A percentile compares a stretch with the other conserved stretches of the same genome.
Conservation (phyloP, 1,140 invertebrate genomes). For the Delia radicum region DNA sequence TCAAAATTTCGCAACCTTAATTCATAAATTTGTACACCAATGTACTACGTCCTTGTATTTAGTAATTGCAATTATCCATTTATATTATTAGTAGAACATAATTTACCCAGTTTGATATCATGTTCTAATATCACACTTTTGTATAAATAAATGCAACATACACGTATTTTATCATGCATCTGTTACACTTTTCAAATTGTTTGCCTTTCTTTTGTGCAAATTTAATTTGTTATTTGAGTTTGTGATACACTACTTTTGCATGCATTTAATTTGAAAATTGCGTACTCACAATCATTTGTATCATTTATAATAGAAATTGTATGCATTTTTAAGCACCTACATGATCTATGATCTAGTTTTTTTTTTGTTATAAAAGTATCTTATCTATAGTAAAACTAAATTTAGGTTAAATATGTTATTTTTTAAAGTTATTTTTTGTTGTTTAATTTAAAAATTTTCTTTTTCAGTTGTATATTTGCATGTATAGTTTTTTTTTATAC, state of each 20-base stretch:
- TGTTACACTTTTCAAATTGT: neutral
- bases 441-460: neutral
- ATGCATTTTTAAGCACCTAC: neutral
- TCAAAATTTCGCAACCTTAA: neutral
- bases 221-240: too few species aligned
- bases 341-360: neutral
- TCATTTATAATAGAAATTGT: neutral
- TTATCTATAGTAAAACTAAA: neutral
- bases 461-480: neutral
- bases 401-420: neutral
- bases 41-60: neutral
- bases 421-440: neutral
- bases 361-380: neutral
- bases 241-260: constrained; percentile 14
- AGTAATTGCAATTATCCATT: neutral
- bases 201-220: neutral
- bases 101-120: neutral
- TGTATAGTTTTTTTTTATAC: too few species aligned
- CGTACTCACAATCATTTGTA: neutral
- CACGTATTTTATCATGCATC: neutral
- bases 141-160: neutral
- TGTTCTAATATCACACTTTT: neutral
- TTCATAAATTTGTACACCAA: neutral
- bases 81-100: neutral
- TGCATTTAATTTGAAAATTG: constrained; percentile 32